Evolutionary conservation across 2,113 vertebrate species (phyloP).

Genomic region (Atherinomorus stipes): DNA sequence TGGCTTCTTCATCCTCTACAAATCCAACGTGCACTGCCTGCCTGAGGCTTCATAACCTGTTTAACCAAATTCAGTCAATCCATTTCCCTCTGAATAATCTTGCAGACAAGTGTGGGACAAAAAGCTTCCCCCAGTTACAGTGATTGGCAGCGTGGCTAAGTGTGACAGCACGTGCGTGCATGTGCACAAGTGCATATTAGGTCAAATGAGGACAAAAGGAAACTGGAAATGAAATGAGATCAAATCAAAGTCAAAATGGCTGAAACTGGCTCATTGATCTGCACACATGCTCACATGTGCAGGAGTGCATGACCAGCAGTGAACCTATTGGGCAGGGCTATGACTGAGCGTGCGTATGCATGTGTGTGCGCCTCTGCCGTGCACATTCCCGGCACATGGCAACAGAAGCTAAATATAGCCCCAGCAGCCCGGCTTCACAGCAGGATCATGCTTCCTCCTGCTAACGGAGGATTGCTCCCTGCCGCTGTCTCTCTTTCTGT

Average conservation of each 20-base stretch:
- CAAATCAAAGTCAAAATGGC: not conserved
- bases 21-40: too few species aligned
- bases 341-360: conserved; percentile 24
- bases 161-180: too few species aligned
- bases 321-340: conserved; percentile 25
- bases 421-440: conserved; percentile 65
- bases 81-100: too few species aligned
- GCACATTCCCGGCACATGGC: conserved; percentile 81
- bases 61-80: too few species aligned
- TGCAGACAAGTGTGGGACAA: too few species aligned
- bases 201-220: not conserved
- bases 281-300: conserved; percentile 6
- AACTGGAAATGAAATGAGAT: not conserved
- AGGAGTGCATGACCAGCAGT: conserved; percentile 10
- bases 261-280: not conserved
- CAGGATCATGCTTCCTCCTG: conserved; percentile 72
- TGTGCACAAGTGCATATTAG: too few species aligned
- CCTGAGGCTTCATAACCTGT: too few species aligned
- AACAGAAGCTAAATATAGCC: conserved; percentile 85
- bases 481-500: conserved; percentile 23
- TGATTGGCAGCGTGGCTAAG: too few species aligned
- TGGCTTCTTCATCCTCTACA: too few species aligned
- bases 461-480: conserved; percentile 32
- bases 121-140: too few species aligned
- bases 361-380: conserved; percentile 56